A percentile compares a stretch with the other conserved stretches of the same genome.
Evolutionary conservation across 1,140 invertebrate species (phyloP).

Genomic region (Hypsibius dujardini): DNA sequence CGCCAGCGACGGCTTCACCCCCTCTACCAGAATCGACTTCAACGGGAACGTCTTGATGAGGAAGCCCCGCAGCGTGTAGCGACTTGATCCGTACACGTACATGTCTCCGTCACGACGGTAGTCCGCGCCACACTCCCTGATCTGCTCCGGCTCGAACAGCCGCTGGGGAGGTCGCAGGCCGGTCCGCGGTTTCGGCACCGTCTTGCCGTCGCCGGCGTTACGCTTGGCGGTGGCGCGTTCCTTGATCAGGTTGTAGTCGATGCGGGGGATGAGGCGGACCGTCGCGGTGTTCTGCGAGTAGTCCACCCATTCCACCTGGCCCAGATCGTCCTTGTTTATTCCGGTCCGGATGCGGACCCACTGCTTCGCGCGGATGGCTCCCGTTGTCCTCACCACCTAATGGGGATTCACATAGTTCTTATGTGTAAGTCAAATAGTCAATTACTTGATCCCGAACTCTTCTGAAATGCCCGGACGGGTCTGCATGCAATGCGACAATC

Average conservation of each 20-base stretch:
- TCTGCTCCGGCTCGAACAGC: constrained; percentile 85
- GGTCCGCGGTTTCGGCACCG: constrained; percentile 54
- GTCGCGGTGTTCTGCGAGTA: constrained; percentile 85
- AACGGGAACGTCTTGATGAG: constrained; percentile 87
- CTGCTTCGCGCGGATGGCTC: constrained; percentile 69
- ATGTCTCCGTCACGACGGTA: constrained; percentile 72
- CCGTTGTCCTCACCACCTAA: constrained; percentile 85
- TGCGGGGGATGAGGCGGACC: constrained; percentile 77
- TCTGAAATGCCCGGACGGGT: no score
- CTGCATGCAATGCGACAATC: no score
- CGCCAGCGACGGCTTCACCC: constrained; percentile 78
- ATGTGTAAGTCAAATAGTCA: no score
- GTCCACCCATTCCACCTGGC: constrained; percentile 53
- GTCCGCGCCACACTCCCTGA: constrained; percentile 76
- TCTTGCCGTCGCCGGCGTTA: not conserved
- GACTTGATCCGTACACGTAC: constrained; percentile 83
- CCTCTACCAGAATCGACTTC: constrained; percentile 50
- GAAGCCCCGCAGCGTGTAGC: constrained; percentile 80
- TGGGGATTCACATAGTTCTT: no score
- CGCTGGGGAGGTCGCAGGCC: constrained; percentile 67
- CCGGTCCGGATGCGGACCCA: constrained; percentile 86
- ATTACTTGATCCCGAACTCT: no score
- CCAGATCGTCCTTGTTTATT: constrained; percentile 90
- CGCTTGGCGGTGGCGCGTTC: constrained; percentile 53
- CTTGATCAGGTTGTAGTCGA: constrained; percentile 76